Percentiles rank a stretch among this genome's conserved stretches.
These are phyloP conservation scores for Ophiothrix spiculata DNA, from an alignment of 35 echinoderm and acorn worm genomes.

Conservation along the genomic window DNA sequence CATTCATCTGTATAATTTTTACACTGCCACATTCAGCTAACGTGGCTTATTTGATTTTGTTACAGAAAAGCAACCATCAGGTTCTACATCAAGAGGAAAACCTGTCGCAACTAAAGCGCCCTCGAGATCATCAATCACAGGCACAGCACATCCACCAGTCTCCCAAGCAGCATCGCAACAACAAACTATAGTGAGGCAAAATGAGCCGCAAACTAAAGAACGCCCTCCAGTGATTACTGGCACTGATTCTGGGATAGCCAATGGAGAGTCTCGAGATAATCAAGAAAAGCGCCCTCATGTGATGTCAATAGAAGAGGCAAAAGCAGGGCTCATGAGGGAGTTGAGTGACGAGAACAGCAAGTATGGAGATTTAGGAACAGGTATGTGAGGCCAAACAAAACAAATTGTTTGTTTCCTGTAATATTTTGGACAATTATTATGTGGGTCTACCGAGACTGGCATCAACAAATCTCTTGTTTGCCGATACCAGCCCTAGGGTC, in stretches of 20 bases:
- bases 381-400: background rate
- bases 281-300: background rate
- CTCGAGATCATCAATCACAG: background rate
- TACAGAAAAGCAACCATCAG: background rate
- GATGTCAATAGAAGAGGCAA: background rate
- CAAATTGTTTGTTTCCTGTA: too few relatives aligned
- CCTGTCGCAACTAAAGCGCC: background rate
- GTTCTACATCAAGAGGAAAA: background rate
- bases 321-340: conserved; percentile 1
- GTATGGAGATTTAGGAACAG: conserved; percentile 28
- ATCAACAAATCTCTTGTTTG: background rate
- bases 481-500: background rate
- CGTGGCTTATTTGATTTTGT: background rate
- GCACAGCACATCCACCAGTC: background rate
- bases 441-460: background rate
- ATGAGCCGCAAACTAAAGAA: background rate
- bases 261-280: background rate
- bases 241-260: background rate
- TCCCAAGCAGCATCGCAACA: background rate
- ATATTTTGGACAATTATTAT: background rate
- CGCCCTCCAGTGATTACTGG: background rate
- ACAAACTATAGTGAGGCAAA: background rate
- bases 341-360: conserved; percentile 23
- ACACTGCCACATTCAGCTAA: too few relatives aligned
- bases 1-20: too few relatives aligned